These are phyloP conservation scores for Agrypnus murinus DNA, from an alignment of 2,888 invertebrate genomes.

Conservation along the genomic window DNA sequence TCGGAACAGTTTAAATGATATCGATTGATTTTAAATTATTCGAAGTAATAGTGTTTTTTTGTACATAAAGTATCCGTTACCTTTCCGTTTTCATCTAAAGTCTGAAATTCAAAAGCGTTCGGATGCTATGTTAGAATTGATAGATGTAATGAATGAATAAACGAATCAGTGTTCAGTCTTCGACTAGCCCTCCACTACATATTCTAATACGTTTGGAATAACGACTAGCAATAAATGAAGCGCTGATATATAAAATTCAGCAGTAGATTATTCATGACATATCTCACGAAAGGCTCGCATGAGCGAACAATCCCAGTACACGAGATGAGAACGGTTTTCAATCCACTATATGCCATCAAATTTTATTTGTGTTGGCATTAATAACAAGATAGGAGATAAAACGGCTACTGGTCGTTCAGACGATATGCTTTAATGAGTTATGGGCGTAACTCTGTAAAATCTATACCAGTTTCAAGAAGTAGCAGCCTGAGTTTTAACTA, in stretches of 20 bases:
- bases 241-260: slow-evolving; percentile 23
- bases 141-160: slow-evolving; percentile 11
- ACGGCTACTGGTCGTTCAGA: slow-evolving; percentile 46
- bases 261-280: slow-evolving; percentile 31
- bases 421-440: slow-evolving; percentile 50
- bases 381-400: slow-evolving; percentile 45
- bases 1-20: no score
- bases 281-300: slow-evolving; percentile 20
- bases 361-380: slow-evolving; percentile 47
- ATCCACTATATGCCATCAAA: slow-evolving; percentile 43
- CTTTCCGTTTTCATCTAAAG: no score
- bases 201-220: slow-evolving; percentile 2
- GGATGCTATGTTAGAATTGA: neutral
- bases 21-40: no score
- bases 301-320: neutral
- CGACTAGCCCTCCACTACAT: slow-evolving; percentile 16
- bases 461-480: slow-evolving; percentile 41
- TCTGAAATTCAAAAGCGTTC: neutral
- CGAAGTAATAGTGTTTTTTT: no score
- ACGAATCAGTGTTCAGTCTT: neutral
- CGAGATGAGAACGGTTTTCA: slow-evolving; percentile 23
- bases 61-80: no score
- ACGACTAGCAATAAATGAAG: slow-evolving; percentile 16
- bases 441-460: slow-evolving; percentile 51
- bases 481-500: slow-evolving; percentile 24